Evolutionary conservation across 2,113 vertebrate genomes (phyloP), one percentile per base, ranked within the genome.

Genomic region (Aix galericulata): DNA sequence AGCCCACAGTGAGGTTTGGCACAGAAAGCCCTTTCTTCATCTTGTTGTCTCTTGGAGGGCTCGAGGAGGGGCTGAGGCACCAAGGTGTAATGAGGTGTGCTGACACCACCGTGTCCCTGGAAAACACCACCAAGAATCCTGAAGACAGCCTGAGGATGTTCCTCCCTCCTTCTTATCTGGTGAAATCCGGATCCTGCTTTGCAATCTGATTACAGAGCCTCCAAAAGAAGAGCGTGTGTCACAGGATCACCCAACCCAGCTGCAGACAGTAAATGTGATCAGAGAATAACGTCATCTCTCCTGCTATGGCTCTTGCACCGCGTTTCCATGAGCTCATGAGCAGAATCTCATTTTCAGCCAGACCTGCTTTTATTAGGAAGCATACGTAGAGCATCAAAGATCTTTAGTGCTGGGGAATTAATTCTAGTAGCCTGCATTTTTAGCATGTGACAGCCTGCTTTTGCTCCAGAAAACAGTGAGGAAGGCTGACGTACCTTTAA

Each of bases 201-300:
- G 25, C 46, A 52, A 52, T n/a, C 34, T 18, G 32, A 56, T 15
- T 63, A 40, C 53, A 40, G 74, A 82, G 26, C 42, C 72, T 76
- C 40, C 48, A 55, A 52, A 59, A 53, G 62, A 71, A 44, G 53
- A 56, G 79, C 13, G 40, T 1, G 56, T 7, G 48, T 34, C 6
- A 2, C 6, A 15, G 86, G 48, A 29, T 34, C 6, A 1, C 31
- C 1, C 7, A 21, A 5, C 16, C 46, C 31, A 11, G 52, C 66
- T 8, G 1, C 71, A 58, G 66, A 8, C 27, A n/a, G 60, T 46
- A 29, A 16, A 3, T 0, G 25, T n/a, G 53, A 60, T 27, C 67
- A 15, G 62, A 53, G 40, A 68, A 11, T 1, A 29, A 8, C 2
- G 1, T 29, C 20, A 0, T 1, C 2, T 31, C 76, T 44, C 73